Conservation (phyloP, 2,797 vertebrate species). For the Clarias fuscus region DNA sequence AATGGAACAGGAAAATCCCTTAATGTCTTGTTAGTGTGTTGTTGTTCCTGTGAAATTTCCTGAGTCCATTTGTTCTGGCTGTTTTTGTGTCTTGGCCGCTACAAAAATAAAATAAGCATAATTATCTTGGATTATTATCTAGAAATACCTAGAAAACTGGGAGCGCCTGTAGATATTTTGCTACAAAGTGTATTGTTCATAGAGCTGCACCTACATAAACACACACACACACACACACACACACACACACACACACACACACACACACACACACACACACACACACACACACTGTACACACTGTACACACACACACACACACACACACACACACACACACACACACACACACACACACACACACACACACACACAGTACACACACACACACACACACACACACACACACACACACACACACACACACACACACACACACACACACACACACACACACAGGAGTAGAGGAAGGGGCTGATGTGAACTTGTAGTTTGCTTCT, state of each 20-base stretch:
- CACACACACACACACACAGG: background rate
- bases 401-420: background rate
- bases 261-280: background rate
- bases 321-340: background rate
- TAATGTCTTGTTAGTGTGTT: constrained; percentile 5
- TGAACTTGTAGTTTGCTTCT: background rate
- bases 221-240: background rate
- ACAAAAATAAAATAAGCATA: background rate
- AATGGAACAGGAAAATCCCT: constrained; percentile 28
- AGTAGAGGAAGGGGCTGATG: background rate
- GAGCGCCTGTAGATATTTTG: background rate
- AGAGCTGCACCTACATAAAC: background rate
- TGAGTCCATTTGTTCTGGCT: constrained; percentile 12
- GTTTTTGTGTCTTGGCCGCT: constrained; percentile 18
- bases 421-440: background rate
- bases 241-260: background rate
- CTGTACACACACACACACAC: background rate
- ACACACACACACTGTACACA: too few species aligned
- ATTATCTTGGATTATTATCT: constrained; percentile 13
- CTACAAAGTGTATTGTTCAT: background rate
- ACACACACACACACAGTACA: background rate
- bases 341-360: background rate
- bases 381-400: background rate
- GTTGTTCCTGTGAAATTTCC: constrained; percentile 30
- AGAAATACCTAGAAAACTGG: background rate